Conservation (phyloP, 2,888 invertebrate genomes). For the Hyposoter dolosus region DNA sequence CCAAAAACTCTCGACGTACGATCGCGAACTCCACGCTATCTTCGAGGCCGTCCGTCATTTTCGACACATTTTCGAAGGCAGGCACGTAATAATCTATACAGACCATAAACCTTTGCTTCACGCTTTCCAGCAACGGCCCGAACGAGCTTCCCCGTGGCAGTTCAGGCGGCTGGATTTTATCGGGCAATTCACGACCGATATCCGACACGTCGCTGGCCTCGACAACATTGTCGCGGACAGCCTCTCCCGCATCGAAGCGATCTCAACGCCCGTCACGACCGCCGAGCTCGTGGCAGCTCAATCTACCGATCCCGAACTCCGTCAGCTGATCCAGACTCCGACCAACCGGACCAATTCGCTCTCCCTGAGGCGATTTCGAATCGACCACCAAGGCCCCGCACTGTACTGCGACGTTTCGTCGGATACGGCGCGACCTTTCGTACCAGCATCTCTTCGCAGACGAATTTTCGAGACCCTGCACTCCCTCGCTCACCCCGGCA, state of each 20-base stretch:
- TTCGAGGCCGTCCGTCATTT: background rate
- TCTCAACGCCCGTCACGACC: background rate
- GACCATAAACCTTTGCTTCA: conserved; percentile 1
- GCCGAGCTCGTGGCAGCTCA: background rate
- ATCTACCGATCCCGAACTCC: background rate
- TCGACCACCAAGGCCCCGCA: background rate
- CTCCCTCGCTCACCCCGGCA: background rate
- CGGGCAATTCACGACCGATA: background rate
- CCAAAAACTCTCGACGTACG: background rate
- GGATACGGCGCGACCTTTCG: background rate
- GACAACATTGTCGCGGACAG: background rate
- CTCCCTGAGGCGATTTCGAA: background rate
- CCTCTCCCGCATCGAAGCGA: background rate
- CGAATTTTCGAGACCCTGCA: background rate
- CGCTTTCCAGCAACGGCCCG: background rate
- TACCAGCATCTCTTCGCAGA: background rate
- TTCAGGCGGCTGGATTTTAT: background rate
- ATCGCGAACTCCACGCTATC: background rate
- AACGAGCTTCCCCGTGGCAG: background rate
- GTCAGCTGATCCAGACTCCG: background rate
- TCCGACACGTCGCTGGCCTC: background rate
- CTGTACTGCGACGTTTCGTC: conserved; percentile 2
- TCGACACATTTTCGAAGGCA: background rate
- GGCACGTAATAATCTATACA: background rate
- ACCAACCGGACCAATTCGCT: background rate